Conservation (phyloP, 2,113 vertebrate species). For the Panthera tigris region DNA sequence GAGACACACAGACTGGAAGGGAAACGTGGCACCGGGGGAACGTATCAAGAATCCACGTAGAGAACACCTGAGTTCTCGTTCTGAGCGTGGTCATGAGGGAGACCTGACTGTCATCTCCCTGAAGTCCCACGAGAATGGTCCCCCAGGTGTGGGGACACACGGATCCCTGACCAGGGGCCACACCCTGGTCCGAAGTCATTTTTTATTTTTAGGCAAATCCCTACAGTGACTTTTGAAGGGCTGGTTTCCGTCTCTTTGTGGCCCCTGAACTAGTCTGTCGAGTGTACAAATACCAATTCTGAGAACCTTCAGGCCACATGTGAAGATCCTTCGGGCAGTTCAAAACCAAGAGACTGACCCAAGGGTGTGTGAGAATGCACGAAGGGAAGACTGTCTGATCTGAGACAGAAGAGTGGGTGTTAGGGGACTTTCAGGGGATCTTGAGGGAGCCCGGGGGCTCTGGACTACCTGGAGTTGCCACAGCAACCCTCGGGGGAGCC, state of each 20-base stretch:
- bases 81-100: not conserved
- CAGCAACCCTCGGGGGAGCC: not conserved
- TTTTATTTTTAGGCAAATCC: not conserved
- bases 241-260: not conserved
- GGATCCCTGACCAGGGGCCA: not conserved
- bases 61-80: not conserved
- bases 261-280: not conserved
- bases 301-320: too few species aligned
- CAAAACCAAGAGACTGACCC: not conserved
- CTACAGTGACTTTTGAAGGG: not conserved
- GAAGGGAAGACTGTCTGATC: accelerated
- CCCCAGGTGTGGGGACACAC: accelerated
- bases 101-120: not conserved
- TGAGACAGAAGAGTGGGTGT: not conserved
- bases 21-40: not conserved
- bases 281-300: not conserved
- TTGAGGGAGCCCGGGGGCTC: not conserved
- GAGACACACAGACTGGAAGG: not conserved
- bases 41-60: not conserved
- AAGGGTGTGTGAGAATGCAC: too few species aligned
- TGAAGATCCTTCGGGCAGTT: not conserved
- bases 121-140: not conserved
- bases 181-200: not conserved
- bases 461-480: too few species aligned
- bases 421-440: not conserved